These are phyloP conservation scores for Bos javanicus DNA, from an alignment of 2,113 vertebrate genomes.

Conservation along the genomic window DNA sequence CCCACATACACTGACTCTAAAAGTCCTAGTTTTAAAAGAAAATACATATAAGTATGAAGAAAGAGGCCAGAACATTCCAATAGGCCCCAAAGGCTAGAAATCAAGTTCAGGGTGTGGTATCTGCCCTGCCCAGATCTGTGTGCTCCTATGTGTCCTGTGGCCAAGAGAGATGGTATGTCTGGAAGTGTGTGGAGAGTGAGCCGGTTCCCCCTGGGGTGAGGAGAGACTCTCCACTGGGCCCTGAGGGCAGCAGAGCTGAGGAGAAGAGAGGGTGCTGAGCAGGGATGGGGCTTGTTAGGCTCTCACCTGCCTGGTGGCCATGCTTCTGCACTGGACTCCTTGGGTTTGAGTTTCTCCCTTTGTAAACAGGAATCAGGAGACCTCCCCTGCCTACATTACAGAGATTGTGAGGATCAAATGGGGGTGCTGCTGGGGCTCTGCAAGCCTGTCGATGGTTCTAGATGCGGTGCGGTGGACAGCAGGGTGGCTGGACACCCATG, in stretches of 20 bases:
- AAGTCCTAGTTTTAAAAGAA: not conserved
- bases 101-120: not conserved
- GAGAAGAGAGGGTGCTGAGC: not conserved
- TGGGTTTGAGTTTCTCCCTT: not conserved
- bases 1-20: not conserved
- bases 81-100: not conserved
- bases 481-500: not conserved
- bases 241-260: not conserved
- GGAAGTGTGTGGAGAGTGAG: not conserved
- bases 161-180: not conserved
- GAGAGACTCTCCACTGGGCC: too few species aligned
- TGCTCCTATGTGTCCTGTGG: not conserved
- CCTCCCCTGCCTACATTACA: not conserved
- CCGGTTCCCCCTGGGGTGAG: not conserved
- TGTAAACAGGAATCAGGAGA: not conserved
- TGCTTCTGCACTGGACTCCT: not conserved
- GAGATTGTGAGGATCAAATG: not conserved
- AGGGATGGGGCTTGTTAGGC: not conserved
- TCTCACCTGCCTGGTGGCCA: not conserved
- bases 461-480: fast-evolving
- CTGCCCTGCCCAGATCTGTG: not conserved
- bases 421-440: not conserved
- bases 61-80: not conserved
- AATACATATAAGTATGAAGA: not conserved
- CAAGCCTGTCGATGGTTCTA: not conserved